These are phyloP conservation scores for Epicauta chinensis DNA, from an alignment of 1,140 invertebrate genomes.

Conservation along the genomic window DNA sequence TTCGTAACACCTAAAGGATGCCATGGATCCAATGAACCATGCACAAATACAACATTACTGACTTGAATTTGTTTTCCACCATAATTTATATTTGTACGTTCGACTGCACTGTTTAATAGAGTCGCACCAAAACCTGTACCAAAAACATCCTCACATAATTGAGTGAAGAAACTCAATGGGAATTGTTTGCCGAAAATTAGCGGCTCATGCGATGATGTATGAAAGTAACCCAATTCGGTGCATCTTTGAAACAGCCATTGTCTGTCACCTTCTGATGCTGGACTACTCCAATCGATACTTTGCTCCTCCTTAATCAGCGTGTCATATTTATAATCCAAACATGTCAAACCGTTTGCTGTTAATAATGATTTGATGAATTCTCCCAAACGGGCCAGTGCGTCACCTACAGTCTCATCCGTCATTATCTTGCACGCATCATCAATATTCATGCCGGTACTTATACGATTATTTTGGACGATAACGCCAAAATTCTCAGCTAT, in stretches of 20 bases:
- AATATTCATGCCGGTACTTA: slow-evolving; percentile 67
- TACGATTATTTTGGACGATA: slow-evolving; percentile 88
- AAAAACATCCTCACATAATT: slow-evolving; percentile 80
- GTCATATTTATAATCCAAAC: slow-evolving; percentile 76
- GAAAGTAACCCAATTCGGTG: slow-evolving; percentile 92
- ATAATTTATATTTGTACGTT: slow-evolving; percentile 72
- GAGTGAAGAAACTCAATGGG: slow-evolving; percentile 68
- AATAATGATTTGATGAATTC: slow-evolving; percentile 67
- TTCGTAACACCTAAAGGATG: slow-evolving; percentile 71
- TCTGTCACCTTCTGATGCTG: slow-evolving; percentile 57
- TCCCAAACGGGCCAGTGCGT: slow-evolving; percentile 63
- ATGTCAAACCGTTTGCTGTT: slow-evolving; percentile 61
- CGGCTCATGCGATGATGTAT: slow-evolving; percentile 69
- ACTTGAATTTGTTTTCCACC: slow-evolving; percentile 67
- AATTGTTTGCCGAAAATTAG: slow-evolving; percentile 76
- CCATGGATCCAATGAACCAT: slow-evolving; percentile 92
- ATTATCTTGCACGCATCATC: slow-evolving; percentile 71
- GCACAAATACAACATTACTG: slow-evolving; percentile 75
- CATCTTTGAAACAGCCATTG: slow-evolving; percentile 96
- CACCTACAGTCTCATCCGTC: slow-evolving; percentile 52
- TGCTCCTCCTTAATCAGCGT: slow-evolving; percentile 70
- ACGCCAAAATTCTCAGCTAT: slow-evolving; percentile 80
- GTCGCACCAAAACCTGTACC: slow-evolving; percentile 47
- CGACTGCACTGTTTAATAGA: slow-evolving; percentile 55
- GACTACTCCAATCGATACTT: slow-evolving; percentile 62